These are phyloP conservation scores for Whitmania pigra DNA, from an alignment of 1,140 invertebrate genomes.

Conservation along the genomic window DNA sequence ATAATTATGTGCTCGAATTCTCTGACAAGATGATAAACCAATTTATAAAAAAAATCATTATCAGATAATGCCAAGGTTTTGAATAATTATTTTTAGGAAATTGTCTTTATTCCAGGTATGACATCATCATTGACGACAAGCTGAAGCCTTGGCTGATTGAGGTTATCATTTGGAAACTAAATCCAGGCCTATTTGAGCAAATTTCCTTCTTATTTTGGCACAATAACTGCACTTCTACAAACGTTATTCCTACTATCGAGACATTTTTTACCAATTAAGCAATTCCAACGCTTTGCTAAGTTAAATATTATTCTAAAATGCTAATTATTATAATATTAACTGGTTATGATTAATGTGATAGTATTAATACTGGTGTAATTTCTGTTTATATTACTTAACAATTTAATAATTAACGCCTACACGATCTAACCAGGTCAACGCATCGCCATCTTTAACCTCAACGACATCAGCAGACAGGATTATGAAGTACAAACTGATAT, in stretches of 20 bases:
- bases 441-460: slow-evolving; percentile 81
- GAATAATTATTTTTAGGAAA: too few relatives aligned
- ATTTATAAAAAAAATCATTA: too few relatives aligned
- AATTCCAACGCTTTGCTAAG: neutral
- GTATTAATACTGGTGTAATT: too few relatives aligned
- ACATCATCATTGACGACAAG: slow-evolving; percentile 45
- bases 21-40: neutral
- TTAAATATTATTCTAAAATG: too few relatives aligned
- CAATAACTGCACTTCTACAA: neutral
- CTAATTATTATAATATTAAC: too few relatives aligned
- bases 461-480: slow-evolving; percentile 90
- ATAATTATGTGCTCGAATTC: neutral
- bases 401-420: neutral
- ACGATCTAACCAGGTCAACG: slow-evolving; percentile 59
- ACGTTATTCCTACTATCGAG: neutral
- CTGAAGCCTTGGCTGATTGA: slow-evolving; percentile 44
- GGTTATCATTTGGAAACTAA: slow-evolving; percentile 29
- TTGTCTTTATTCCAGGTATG: slow-evolving; percentile 38
- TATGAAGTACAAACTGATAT: slow-evolving; percentile 86
- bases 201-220: neutral
- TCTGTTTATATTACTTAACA: too few relatives aligned
- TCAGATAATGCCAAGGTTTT: too few relatives aligned
- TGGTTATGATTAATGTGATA: too few relatives aligned
- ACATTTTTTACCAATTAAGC: neutral
- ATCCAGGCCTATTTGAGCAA: slow-evolving; percentile 11